Percentiles rank a stretch among this genome's conserved stretches.
Evolutionary conservation across 92 coral and sea anemone genomes (phyloP).

Genomic region (Zoanthus sansibaricus): DNA sequence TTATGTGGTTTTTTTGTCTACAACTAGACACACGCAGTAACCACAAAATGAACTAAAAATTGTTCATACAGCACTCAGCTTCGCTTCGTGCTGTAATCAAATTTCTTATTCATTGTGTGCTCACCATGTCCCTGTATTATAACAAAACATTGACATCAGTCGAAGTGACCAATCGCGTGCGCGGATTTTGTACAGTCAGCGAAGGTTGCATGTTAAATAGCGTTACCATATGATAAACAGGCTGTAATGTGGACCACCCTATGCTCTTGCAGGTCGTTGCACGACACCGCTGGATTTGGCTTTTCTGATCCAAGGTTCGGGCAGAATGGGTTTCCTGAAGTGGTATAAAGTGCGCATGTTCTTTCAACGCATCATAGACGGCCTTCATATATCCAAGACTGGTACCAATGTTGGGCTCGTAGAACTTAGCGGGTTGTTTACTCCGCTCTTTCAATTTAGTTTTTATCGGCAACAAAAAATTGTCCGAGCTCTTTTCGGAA

Average conservation of each 20-base stretch:
- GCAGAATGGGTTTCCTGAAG: slow-evolving; percentile 48
- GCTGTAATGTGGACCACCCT: slow-evolving; percentile 52
- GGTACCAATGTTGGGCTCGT: slow-evolving; percentile 24
- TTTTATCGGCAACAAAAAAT: not conserved
- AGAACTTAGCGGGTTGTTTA: slow-evolving; percentile 20
- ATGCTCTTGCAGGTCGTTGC: slow-evolving; percentile 49
- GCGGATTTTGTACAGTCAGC: too few species aligned
- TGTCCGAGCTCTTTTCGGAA: slow-evolving; percentile 39
- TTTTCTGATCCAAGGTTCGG: slow-evolving; percentile 49
- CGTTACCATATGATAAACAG: not conserved
- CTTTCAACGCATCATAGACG: slow-evolving; percentile 43
- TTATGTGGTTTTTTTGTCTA: too few species aligned
- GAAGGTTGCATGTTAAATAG: too few species aligned
- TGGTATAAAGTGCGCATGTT: slow-evolving; percentile 47
- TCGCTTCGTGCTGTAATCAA: too few species aligned
- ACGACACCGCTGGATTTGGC: slow-evolving; percentile 45
- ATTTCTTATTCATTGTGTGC: too few species aligned
- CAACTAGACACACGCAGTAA: too few species aligned
- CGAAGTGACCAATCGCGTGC: too few species aligned
- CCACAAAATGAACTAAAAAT: too few species aligned
- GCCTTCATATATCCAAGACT: slow-evolving; percentile 41
- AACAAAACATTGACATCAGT: too few species aligned
- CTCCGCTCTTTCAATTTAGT: slow-evolving; percentile 36
- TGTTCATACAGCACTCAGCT: too few species aligned
- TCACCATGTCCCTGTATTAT: too few species aligned